A percentile compares a stretch with the other conserved stretches of the same genome.
Conservation (phyloP, 2,113 vertebrate species). For the Vireo altiloquus region DNA sequence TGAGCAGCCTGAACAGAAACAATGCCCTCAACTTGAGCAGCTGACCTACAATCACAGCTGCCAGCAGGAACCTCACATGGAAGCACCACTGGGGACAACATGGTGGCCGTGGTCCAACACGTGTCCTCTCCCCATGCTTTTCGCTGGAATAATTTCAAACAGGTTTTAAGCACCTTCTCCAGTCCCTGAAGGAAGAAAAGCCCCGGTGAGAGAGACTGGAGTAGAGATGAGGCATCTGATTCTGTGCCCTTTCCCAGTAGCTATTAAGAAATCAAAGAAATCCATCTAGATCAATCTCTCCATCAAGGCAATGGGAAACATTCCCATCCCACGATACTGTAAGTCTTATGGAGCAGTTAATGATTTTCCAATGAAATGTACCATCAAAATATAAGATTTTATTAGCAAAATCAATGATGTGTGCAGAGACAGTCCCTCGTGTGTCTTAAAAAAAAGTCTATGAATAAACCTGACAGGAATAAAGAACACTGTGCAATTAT, state of each 20-base stretch:
- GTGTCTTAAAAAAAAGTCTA: neutral
- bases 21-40: neutral
- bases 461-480: conserved; percentile 23
- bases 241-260: neutral
- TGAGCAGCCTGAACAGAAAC: neutral
- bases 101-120: fast-evolving
- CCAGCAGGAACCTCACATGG: neutral
- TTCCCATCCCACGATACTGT: neutral
- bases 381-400: conserved; percentile 47
- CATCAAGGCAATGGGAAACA: conserved; percentile 1
- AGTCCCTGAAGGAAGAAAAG: neutral
- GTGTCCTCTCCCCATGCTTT: neutral
- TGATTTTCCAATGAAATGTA: conserved; percentile 27
- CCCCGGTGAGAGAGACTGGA: neutral
- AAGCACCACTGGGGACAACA: neutral
- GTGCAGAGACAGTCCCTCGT: neutral
- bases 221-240: neutral
- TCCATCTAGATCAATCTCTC: neutral
- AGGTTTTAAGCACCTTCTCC: neutral
- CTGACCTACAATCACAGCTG: neutral
- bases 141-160: neutral
- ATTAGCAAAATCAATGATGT: conserved; percentile 50
- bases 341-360: conserved; percentile 28
- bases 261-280: neutral
- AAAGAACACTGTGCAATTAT: conserved; percentile 5